A percentile compares a stretch with the other conserved stretches of the same genome.
Evolutionary conservation across 1,140 invertebrate genomes (phyloP).

Genomic region (Drosophila bocqueti): DNA sequence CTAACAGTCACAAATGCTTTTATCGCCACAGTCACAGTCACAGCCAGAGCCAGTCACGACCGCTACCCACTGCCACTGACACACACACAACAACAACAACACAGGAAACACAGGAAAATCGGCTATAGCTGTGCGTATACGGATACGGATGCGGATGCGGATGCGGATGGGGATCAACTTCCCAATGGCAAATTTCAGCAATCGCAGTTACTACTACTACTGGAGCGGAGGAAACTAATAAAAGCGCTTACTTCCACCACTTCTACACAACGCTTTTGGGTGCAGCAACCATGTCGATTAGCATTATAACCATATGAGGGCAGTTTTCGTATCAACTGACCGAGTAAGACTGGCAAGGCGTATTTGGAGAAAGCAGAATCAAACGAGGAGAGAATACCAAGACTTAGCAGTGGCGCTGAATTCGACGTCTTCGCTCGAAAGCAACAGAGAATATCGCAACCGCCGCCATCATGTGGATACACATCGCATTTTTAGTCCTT

Average conservation of each 20-base stretch:
- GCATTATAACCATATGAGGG: constrained; percentile 33
- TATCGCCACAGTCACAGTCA: constrained; percentile 18
- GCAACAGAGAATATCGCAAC: constrained; percentile 34
- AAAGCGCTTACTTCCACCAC: constrained; percentile 5
- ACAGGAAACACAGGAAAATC: background rate
- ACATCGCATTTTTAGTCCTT: constrained; percentile 47
- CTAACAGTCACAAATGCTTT: constrained; percentile 16
- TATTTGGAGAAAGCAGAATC: constrained; percentile 15
- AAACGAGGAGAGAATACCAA: constrained; percentile 47
- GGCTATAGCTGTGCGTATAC: constrained; percentile 8
- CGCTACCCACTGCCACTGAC: constrained; percentile 19
- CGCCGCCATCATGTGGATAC: constrained; percentile 71
- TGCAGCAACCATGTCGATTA: constrained; percentile 20
- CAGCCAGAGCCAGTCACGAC: constrained; percentile 19
- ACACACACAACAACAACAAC: background rate
- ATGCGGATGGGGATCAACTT: constrained; percentile 9
- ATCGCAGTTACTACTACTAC: constrained; percentile 18
- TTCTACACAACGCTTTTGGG: constrained; percentile 5
- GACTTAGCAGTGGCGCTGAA: constrained; percentile 40
- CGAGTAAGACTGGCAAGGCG: constrained; percentile 27
- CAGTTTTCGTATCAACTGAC: constrained; percentile 23
- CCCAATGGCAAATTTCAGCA: constrained; percentile 16
- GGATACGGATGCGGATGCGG: background rate
- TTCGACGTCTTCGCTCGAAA: constrained; percentile 34
- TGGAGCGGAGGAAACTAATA: constrained; percentile 28